Percentiles rank a stretch among this genome's conserved stretches.
phyloP scores from a whole-genome alignment of 2,888 invertebrate genomes.

The Scaptodrosophila latifasciaeformis region DNA sequence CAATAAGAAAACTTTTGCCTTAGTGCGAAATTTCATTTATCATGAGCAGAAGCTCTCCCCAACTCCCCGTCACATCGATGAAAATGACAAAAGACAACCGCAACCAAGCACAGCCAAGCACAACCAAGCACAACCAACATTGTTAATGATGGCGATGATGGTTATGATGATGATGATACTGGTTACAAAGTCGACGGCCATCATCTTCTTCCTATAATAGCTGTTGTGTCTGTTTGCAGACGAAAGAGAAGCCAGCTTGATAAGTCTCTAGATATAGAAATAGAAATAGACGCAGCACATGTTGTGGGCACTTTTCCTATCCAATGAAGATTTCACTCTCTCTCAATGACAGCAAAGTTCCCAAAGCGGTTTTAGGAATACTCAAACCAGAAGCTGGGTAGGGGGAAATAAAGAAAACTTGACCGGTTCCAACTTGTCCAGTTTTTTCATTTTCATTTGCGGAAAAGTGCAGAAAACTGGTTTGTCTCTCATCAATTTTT shows the following conservation, averaged over 20 bases:
- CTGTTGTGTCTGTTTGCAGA: constrained; percentile 21
- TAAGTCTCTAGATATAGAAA: constrained; percentile 27
- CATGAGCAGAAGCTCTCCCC: constrained; percentile 27
- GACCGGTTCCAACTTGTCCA: constrained; percentile 38
- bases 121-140: constrained; percentile 12
- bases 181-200: constrained; percentile 2
- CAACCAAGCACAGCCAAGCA: constrained; percentile 10
- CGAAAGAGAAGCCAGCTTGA: constrained; percentile 10
- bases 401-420: constrained; percentile 16
- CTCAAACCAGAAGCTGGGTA: constrained; percentile 27
- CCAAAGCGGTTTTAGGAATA: constrained; percentile 18
- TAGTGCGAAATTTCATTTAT: constrained; percentile 54
- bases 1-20: constrained; percentile 45
- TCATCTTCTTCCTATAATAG: constrained; percentile 4
- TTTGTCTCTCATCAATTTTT: not conserved
- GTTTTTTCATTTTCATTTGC: constrained; percentile 49
- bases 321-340: constrained; percentile 53
- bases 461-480: constrained; percentile 35
- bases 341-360: constrained; percentile 20
- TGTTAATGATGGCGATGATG: constrained; percentile 38
- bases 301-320: constrained; percentile 51
- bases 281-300: constrained; percentile 46
- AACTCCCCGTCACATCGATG: constrained; percentile 17
- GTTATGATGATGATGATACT: constrained; percentile 1
- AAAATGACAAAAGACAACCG: constrained; percentile 52